phyloP scores from a whole-genome alignment of 2,797 vertebrate species.

The Gymnodraco acuticeps region DNA sequence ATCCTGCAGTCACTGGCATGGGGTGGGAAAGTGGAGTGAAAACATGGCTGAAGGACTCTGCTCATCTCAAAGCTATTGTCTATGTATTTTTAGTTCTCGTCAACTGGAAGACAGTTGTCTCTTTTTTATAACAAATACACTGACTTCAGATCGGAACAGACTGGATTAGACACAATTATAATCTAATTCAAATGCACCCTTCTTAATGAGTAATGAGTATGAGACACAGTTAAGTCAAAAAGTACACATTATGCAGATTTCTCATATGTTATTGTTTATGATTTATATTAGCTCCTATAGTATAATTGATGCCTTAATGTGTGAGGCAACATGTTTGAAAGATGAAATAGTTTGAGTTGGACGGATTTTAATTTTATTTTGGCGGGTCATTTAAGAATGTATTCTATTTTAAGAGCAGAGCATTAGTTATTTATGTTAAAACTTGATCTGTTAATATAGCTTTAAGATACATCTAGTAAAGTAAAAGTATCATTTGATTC shows the following conservation, averaged over 20 bases:
- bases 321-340: not conserved
- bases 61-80: conserved; percentile 86
- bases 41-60: conserved; percentile 82
- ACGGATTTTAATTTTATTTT: not conserved
- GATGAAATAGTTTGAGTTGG: not conserved
- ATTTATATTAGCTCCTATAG: not conserved
- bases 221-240: not conserved
- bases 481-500: not conserved
- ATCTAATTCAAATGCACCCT: conserved; percentile 37
- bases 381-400: not conserved
- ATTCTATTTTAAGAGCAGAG: not conserved
- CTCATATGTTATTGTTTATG: not conserved
- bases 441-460: not conserved
- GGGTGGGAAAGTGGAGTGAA: conserved; percentile 79
- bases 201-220: not conserved
- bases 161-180: conserved; percentile 53
- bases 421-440: not conserved
- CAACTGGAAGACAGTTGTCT: conserved; percentile 84
- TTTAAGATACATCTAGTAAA: not conserved
- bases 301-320: not conserved
- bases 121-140: conserved; percentile 72
- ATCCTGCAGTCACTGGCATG: conserved; percentile 81
- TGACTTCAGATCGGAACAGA: conserved; percentile 68
- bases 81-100: conserved; percentile 86
- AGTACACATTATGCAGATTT: not conserved